Base-by-base conservation (phyloP, 2,888 invertebrate genomes). In the Stegana nigrithorax region DNA sequence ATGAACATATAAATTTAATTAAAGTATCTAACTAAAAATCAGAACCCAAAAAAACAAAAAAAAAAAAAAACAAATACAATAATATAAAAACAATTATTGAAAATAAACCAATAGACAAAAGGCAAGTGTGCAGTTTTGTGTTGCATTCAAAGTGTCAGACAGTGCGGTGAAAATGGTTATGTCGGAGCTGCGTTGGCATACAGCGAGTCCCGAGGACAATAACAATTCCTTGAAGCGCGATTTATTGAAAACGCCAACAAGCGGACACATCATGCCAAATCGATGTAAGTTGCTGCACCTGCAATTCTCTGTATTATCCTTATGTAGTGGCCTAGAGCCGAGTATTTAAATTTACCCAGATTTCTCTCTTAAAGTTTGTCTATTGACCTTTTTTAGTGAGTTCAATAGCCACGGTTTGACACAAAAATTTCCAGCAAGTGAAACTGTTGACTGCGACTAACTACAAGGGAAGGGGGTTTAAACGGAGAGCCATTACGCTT, bases 121-220 rank as follows among this genome's bases (percentile, higher is more conserved):
- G 21, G 44, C 7, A 47, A 26, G 26, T n/a, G 6, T 45, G 53
- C 60, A 59, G 47, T 66, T n/a, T n/a, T n/a, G n/a, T n/a, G n/a
- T n/a, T n/a, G n/a, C n/a, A n/a, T n/a, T n/a, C n/a, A n/a, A n/a
- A n/a, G n/a, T n/a, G n/a, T n/a, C n/a, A n/a, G n/a, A n/a, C n/a
- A n/a, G n/a, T n/a, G n/a, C n/a, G n/a, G 80, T 81, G 73, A 85
- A 84, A 82, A 85, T 85, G 85, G 85, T 85, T 82, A 85, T 85
- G 85, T 85, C 85, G 80, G 85, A 85, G 81, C 73, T 85, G 80
- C 85, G 81, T 75, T 85, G 85, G 85, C 82, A 81, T 72, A 76
- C 76, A 68, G 79, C 74, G 68, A 78, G 79, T 73, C 78, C 81
- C 73, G 85, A 84, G 84, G 85, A 85, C 81, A 85, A 82, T 73